Base-by-base conservation (phyloP, 2,797 vertebrate genomes). In the Aratinga solstitialis region DNA sequence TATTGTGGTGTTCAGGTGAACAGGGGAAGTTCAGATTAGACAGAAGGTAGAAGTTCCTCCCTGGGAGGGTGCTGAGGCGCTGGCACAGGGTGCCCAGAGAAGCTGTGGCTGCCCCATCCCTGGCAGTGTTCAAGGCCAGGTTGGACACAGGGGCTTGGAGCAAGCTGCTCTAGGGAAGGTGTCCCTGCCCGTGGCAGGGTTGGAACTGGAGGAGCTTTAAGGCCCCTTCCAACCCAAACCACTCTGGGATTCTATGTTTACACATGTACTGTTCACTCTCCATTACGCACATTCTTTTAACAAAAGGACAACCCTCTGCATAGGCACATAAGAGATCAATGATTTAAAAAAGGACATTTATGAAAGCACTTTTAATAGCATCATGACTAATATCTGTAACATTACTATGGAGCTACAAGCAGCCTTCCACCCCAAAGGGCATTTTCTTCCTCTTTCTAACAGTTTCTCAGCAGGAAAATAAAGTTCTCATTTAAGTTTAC, bases 371-470 rank as follows among this genome's bases (percentile, higher is more conserved):
- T 34, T 68, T 18, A 32, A 59, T 4, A 63, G 14, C 12, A 24
- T 73, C 13, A 34, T 3, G 5, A 53, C 24, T 34, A 62, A 66
- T 1, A 4, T 3, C 50, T 73, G 54, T 24, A 34, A 38, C 1
- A 7, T 36, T 66, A n/a, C 20, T 42, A 43, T 0, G 1, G 1
- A 56, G 5, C 29, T 42, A 29, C 0, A 5, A 65, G 65, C 47
- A 81, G 43, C 32, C 10, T 36, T 29, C 32, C 24, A 30, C 12
- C 9, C 38, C 34, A 51, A 16, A 14, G 7, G 22, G 8, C 17
- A 47, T 63, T 24, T 85, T 58, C 13, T 13, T 21, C 53, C 53
- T 84, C 67, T 23, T 68, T 36, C 7, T 47, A 58, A 21, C 3
- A 12, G 23, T 29, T 40, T 3, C 4, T 1, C 7, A 68, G 34